These are phyloP conservation scores for Grapholita molesta DNA, from an alignment of 1,140 invertebrate species.

Conservation along the genomic window DNA sequence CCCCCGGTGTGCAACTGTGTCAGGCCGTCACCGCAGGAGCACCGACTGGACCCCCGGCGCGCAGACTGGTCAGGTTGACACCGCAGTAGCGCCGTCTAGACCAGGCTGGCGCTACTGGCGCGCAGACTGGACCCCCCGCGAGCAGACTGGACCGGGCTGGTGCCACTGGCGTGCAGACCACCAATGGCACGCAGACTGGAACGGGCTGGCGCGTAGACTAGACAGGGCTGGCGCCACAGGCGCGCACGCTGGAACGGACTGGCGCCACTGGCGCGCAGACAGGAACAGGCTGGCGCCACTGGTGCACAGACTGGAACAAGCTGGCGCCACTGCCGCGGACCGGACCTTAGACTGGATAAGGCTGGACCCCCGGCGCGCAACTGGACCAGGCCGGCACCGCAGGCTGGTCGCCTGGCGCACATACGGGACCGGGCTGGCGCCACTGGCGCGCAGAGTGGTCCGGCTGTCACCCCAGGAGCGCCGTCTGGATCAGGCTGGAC, in stretches of 20 bases:
- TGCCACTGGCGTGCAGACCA: not conserved
- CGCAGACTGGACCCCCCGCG: not conserved
- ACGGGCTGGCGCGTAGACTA: not conserved
- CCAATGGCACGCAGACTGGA: not conserved
- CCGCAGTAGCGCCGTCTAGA: no score
- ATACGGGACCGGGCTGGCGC: not conserved
- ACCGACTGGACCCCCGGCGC: not conserved
- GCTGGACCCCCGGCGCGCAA: no score
- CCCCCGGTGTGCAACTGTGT: not conserved
- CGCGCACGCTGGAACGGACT: not conserved
- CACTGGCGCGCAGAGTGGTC: not conserved
- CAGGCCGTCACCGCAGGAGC: not conserved
- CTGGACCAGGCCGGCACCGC: no score
- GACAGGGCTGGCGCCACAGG: not conserved
- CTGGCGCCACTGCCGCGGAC: not conserved
- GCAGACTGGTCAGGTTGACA: no score
- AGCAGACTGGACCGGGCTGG: not conserved
- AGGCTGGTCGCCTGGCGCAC: not conserved
- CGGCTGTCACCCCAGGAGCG: not conserved
- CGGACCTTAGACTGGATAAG: no score
- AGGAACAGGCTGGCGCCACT: not conserved
- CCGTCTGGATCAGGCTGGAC: not conserved
- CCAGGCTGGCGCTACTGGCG: not conserved
- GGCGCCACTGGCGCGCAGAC: not conserved
- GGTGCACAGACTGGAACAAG: not conserved